phyloP scores from a whole-genome alignment of 2,888 invertebrate species.

The Noctuana brunneofusca region DNA sequence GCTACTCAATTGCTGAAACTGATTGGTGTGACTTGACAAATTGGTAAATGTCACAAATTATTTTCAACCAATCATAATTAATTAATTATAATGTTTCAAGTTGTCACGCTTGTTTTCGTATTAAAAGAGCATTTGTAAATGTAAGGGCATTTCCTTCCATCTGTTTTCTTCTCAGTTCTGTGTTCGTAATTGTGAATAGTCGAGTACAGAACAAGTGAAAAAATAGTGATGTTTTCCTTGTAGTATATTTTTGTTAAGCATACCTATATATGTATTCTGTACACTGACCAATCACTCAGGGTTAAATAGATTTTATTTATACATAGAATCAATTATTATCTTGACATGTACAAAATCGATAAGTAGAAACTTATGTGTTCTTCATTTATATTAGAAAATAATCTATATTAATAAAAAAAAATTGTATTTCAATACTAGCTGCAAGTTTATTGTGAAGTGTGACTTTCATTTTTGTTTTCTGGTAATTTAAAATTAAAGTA shows the following conservation, averaged over 20 bases:
- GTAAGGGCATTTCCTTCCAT: too few relatives aligned
- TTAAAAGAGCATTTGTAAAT: too few relatives aligned
- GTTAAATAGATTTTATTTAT: slow-evolving; percentile 10
- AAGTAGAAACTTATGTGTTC: not conserved
- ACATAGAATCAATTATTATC: slow-evolving; percentile 12
- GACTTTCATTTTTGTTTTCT: not conserved
- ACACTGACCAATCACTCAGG: slow-evolving; percentile 10
- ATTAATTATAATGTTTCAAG: too few relatives aligned
- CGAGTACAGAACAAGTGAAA: not conserved
- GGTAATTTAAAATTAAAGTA: not conserved
- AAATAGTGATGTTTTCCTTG: not conserved
- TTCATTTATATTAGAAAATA: not conserved
- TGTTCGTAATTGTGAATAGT: too few relatives aligned
- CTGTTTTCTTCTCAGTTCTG: too few relatives aligned
- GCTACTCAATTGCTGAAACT: too few relatives aligned
- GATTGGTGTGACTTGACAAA: too few relatives aligned
- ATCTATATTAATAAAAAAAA: not conserved
- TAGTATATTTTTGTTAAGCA: not conserved
- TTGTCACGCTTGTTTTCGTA: too few relatives aligned
- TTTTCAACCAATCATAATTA: too few relatives aligned
- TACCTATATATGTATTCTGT: slow-evolving; percentile 1
- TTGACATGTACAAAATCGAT: slow-evolving; percentile 4
- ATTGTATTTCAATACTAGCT: not conserved
- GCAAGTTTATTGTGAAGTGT: not conserved
- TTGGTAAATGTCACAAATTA: too few relatives aligned